Evolutionary conservation across 2,113 vertebrate species (phyloP).

Genomic region (Callorhinus ursinus): DNA sequence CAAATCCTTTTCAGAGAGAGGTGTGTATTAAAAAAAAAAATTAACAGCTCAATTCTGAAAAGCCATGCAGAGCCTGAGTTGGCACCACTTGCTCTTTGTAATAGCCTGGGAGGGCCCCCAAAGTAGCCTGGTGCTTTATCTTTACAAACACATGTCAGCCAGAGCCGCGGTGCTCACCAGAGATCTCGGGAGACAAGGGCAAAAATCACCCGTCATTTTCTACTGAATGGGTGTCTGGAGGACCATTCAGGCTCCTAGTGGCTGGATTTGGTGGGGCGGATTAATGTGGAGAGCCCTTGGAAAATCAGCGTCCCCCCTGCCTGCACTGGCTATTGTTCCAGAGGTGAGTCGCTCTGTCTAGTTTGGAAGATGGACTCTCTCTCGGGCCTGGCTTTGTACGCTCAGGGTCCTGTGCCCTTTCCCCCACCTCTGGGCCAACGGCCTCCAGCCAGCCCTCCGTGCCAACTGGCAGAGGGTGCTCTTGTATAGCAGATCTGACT

Average conservation of each 20-base stretch:
- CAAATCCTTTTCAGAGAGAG: constrained; percentile 73
- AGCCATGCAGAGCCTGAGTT: constrained; percentile 37
- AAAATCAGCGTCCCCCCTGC: constrained; percentile 40
- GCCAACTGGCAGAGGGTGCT: constrained; percentile 89
- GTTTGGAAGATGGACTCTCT: constrained; percentile 78
- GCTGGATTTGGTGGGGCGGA: constrained; percentile 69
- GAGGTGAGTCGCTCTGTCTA: constrained; percentile 55
- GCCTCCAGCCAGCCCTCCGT: constrained; percentile 81
- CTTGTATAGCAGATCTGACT: constrained; percentile 86
- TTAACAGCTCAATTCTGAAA: constrained; percentile 73
- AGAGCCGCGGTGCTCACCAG: background rate
- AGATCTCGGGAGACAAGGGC: constrained; percentile 29
- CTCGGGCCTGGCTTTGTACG: constrained; percentile 79
- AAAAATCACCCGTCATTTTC: constrained; percentile 43
- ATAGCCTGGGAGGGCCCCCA: background rate
- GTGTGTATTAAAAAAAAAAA: constrained; percentile 33
- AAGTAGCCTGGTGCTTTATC: constrained; percentile 21
- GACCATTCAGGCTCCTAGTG: constrained; percentile 60
- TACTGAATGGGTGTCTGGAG: background rate
- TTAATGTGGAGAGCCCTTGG: constrained; percentile 76
- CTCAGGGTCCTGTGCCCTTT: constrained; percentile 82
- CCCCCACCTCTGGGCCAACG: constrained; percentile 61
- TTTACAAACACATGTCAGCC: constrained; percentile 55
- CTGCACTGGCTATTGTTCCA: constrained; percentile 21
- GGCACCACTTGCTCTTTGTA: constrained; percentile 55